Evolutionary conservation across 2,797 vertebrate species (phyloP), one percentile per base, ranked within the genome.

Genomic region (Glossophaga mutica): DNA sequence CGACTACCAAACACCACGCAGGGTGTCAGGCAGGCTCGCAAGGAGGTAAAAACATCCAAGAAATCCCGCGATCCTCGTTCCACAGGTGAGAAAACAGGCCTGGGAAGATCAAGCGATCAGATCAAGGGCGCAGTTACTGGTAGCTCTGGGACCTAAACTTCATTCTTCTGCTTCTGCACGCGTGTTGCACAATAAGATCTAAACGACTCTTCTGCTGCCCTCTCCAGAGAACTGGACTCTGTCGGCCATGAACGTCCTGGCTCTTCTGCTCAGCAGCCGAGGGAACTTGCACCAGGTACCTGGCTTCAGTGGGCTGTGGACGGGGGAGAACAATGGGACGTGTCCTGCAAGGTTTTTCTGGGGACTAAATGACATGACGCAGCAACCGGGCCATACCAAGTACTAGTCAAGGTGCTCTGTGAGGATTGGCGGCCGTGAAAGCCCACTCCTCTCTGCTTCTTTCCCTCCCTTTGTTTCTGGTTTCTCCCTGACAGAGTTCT

Each of bases 61-160:
- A 95, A 94, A 88, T 48, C 39, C 50, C 9, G 0, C 26, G 74
- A 46, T 50, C 85, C 82, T 95, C 62, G 44, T 90, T 92, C 97
- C 73, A 59, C 94, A 97, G 96, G 73, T 90, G 89, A 92, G 73
- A 74, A 88, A 94, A 73, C 85, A 94, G 59, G 88, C 57, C 85
- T 74, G 15, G 14, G 68, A 78, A 95, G 90, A 86, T 48, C 29
- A 87, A 67, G 57, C 29, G 57, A 86, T 52, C 42, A 11, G 24
- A 86, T 42, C 59, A 14, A n/a, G 89, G 84, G 67, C 21, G 1
- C 48, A 48, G 70, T n/a, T 77, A 68, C 62, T 24, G 62, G 52
- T 11, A 86, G 34, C 55, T 55, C 86, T 44, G 42, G 65, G n/a
- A 46, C 87, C 26, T 48, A 52, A 59, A 74, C 55, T 79, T 78